phyloP scores from a whole-genome alignment of 2,113 vertebrate species.

The Cyrtonyx montezumae region DNA sequence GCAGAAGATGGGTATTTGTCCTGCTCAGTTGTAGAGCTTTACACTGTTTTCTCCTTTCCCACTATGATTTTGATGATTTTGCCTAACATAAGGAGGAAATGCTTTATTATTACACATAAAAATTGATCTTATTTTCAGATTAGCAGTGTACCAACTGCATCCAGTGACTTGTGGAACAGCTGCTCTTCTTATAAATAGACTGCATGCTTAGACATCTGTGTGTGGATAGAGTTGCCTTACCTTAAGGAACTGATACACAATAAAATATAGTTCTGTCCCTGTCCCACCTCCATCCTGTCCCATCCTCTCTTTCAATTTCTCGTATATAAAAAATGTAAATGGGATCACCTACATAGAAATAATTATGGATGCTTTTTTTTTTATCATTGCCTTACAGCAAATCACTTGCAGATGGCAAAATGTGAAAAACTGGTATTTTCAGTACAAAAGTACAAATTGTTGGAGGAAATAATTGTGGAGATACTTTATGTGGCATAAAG shows the following conservation, averaged over 20 bases:
- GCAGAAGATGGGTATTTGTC: not conserved
- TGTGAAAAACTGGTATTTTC: not conserved
- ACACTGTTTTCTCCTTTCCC: not conserved
- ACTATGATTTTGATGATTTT: not conserved
- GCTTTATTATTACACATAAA: not conserved
- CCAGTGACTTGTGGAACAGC: not conserved
- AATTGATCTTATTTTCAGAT: not conserved
- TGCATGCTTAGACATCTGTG: not conserved
- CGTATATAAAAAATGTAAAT: not conserved
- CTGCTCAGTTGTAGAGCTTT: not conserved
- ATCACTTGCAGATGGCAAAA: not conserved
- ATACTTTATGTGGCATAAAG: not conserved
- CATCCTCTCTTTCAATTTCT: not conserved
- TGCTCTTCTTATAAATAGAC: not conserved
- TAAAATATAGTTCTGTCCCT: not conserved
- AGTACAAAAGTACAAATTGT: not conserved
- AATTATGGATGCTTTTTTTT: not conserved
- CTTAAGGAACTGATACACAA: not conserved
- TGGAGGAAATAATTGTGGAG: not conserved
- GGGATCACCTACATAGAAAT: not conserved
- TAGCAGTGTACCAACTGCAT: not conserved
- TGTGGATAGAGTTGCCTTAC: not conserved
- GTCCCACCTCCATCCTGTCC: not conserved
- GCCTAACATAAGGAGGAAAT: not conserved
- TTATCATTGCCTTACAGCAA: not conserved